phyloP scores from a whole-genome alignment of 2,797 vertebrate genomes.

The Spheniscus humboldti region DNA sequence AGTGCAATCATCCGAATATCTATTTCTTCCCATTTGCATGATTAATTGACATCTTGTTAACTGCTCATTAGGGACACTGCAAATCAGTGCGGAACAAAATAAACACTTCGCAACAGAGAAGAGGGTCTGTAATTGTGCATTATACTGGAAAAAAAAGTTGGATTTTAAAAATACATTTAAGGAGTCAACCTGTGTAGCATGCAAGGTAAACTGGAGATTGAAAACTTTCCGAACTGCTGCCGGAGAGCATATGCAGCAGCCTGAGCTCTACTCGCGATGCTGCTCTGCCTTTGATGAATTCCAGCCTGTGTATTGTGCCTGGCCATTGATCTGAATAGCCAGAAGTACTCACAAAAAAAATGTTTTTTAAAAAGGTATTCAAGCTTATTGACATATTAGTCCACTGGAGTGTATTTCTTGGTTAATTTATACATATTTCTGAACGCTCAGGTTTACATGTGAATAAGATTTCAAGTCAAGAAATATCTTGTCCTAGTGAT shows the following conservation, averaged over 20 bases:
- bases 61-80: constrained; percentile 18
- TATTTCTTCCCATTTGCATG: constrained; percentile 41
- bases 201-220: neutral
- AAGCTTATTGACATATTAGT: neutral
- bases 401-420: neutral
- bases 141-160: neutral
- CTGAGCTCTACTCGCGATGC: rapidly evolving
- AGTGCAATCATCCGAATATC: neutral
- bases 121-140: neutral
- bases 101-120: neutral
- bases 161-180: neutral
- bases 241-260: rapidly evolving
- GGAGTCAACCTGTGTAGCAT: neutral
- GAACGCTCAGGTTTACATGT: neutral
- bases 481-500: neutral
- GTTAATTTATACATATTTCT: neutral
- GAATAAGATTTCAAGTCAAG: neutral
- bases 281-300: neutral
- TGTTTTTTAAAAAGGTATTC: neutral
- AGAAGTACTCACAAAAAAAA: neutral
- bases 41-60: constrained; percentile 63
- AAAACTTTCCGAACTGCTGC: neutral
- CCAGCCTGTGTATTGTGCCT: neutral
- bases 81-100: neutral
- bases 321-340: neutral